phyloP scores from a whole-genome alignment of 2,113 vertebrate genomes.

The Spilogale gracilis region DNA sequence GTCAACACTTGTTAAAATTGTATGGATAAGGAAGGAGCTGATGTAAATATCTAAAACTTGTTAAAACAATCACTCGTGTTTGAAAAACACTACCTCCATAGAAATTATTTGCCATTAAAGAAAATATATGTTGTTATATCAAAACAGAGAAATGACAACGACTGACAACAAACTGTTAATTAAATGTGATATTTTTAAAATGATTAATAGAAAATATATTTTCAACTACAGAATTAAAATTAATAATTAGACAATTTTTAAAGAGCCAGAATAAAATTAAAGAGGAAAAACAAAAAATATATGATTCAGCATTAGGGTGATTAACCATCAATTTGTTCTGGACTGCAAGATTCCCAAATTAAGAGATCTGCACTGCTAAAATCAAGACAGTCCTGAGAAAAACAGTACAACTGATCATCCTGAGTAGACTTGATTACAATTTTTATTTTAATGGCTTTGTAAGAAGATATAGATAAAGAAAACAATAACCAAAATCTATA shows the following conservation, averaged over 20 bases:
- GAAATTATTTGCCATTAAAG: background rate
- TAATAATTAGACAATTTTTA: constrained; percentile 11
- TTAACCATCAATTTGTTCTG: background rate
- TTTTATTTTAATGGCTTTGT: background rate
- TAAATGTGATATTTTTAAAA: constrained; percentile 18
- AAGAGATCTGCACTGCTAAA: background rate
- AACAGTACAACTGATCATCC: background rate
- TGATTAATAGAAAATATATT: background rate
- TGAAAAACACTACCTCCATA: background rate
- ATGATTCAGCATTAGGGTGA: background rate
- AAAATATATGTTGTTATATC: background rate
- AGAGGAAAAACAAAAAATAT: background rate
- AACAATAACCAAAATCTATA: constrained; percentile 4
- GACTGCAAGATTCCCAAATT: background rate
- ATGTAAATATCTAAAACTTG: background rate
- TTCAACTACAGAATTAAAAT: background rate
- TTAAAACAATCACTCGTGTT: background rate
- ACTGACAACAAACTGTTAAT: background rate
- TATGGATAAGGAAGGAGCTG: background rate
- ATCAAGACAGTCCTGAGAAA: background rate
- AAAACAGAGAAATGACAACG: background rate
- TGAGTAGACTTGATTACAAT: background rate
- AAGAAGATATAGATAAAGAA: background rate
- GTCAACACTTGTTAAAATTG: background rate
- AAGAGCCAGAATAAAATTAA: background rate